Evolutionary conservation across 2,888 invertebrate species (phyloP).

Genomic region (Molorchus minor): DNA sequence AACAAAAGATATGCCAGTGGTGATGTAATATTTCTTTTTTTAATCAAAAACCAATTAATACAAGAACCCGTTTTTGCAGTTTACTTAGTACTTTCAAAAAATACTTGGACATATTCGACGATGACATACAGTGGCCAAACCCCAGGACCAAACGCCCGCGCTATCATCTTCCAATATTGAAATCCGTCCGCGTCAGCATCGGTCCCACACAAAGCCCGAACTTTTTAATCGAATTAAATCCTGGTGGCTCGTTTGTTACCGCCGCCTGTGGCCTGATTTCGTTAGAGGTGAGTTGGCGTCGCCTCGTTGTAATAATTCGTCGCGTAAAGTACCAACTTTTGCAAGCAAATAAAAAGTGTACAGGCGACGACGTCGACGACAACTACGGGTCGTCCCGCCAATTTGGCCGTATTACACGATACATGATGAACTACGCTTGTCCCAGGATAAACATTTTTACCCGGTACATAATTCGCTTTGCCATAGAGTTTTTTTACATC

Average conservation of each 20-base stretch:
- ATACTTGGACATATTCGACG: background rate
- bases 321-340: conserved; percentile 21
- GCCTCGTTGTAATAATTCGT: conserved; percentile 24
- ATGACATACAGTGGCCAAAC: no score
- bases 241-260: conserved; percentile 9
- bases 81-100: background rate
- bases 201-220: conserved; percentile 12
- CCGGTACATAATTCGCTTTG: no score
- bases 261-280: conserved; percentile 19
- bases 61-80: no score
- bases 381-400: background rate
- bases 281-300: conserved; percentile 14
- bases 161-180: background rate
- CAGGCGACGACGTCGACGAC: background rate
- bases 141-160: background rate
- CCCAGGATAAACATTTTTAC: no score
- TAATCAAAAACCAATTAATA: no score
- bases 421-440: no score
- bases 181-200: background rate
- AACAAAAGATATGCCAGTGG: no score
- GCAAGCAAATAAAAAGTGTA: conserved; percentile 23
- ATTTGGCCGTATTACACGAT: no score
- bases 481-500: no score
- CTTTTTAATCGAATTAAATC: conserved; percentile 25
- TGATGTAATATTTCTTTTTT: no score